Evolutionary conservation across 1,140 invertebrate species (phyloP).

Genomic region (Ctenoplectra terminalis): DNA sequence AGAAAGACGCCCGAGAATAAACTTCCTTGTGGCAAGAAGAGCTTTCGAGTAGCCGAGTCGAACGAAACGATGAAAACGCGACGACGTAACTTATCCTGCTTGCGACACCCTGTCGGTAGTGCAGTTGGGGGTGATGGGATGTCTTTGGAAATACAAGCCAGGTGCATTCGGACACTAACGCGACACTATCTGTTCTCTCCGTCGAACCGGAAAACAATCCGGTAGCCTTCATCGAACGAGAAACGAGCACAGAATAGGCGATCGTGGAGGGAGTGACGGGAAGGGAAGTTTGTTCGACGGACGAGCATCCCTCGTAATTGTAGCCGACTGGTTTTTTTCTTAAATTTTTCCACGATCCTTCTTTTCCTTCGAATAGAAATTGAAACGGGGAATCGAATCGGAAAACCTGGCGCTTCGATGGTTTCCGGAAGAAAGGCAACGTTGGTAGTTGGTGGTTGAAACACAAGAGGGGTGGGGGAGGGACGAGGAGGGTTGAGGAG

Average conservation of each 20-base stretch:
- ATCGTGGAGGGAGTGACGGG: slow-evolving; percentile 15
- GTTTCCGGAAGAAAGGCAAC: not conserved
- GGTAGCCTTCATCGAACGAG: not conserved
- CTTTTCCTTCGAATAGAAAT: not conserved
- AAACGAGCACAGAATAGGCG: slow-evolving; percentile 4
- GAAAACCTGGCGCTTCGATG: not conserved
- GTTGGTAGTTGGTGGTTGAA: not conserved
- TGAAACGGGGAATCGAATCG: slow-evolving; percentile 5
- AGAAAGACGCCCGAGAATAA: no score
- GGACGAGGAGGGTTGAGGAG: slow-evolving; percentile 11
- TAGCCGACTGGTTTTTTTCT: not conserved
- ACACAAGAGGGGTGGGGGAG: no score
- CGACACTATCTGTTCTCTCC: no score
- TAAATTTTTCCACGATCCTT: not conserved
- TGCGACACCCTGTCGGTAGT: no score
- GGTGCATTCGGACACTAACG: no score
- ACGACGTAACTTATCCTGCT: no score
- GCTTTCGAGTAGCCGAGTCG: no score
- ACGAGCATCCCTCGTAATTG: no score
- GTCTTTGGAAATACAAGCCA: no score
- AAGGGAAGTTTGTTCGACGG: not conserved
- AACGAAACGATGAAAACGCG: no score
- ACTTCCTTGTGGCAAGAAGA: no score
- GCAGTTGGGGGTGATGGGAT: no score
- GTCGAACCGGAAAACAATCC: not conserved